A percentile compares a stretch with the other conserved stretches of the same genome.
Conservation (phyloP, 2,797 vertebrate species). For the Trachurus trachurus region DNA sequence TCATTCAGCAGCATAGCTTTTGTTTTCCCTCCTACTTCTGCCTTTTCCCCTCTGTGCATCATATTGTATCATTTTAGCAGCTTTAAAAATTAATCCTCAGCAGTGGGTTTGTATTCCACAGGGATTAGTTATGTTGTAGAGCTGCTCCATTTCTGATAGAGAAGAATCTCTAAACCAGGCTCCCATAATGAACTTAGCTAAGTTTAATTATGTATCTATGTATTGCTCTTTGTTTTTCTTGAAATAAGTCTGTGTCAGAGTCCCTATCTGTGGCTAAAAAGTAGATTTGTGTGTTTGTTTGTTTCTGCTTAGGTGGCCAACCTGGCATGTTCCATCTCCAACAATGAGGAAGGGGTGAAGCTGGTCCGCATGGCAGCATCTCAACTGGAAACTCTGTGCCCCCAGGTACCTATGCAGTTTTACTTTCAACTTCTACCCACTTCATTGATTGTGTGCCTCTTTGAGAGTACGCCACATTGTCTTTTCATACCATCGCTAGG, state of each 20-base stretch:
- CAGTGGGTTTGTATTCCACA: slow-evolving; percentile 64
- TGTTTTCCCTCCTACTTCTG: slow-evolving; percentile 48
- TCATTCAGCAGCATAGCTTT: slow-evolving; percentile 49
- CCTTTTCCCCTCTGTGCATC: slow-evolving; percentile 35
- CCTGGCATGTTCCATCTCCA: slow-evolving; percentile 98
- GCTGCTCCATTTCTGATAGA: slow-evolving; percentile 64
- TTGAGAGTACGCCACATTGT: slow-evolving; percentile 12
- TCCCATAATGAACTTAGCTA: slow-evolving; percentile 51
- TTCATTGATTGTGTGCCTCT: slow-evolving; percentile 38
- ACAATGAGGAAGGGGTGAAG: slow-evolving; percentile 99
- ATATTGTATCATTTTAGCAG: slow-evolving; percentile 71
- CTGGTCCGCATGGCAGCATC: slow-evolving; percentile 98
- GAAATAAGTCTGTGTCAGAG: slow-evolving; percentile 13
- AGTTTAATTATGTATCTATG: slow-evolving; percentile 59
- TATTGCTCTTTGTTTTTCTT: slow-evolving; percentile 38
- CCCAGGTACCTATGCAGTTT: slow-evolving; percentile 89
- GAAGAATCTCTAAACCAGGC: slow-evolving; percentile 46
- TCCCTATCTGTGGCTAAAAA: slow-evolving; percentile 31
- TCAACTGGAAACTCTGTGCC: slow-evolving; percentile 96
- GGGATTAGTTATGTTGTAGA: slow-evolving; percentile 62
- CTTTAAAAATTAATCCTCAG: slow-evolving; percentile 76
- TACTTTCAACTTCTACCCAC: slow-evolving; percentile 3
- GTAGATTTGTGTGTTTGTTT: slow-evolving; percentile 16
- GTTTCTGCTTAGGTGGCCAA: slow-evolving; percentile 93
- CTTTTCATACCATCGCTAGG: neutral